These are phyloP conservation scores for Scolopax bukidnonensis DNA, from an alignment of 2,797 vertebrate genomes.

Conservation along the genomic window DNA sequence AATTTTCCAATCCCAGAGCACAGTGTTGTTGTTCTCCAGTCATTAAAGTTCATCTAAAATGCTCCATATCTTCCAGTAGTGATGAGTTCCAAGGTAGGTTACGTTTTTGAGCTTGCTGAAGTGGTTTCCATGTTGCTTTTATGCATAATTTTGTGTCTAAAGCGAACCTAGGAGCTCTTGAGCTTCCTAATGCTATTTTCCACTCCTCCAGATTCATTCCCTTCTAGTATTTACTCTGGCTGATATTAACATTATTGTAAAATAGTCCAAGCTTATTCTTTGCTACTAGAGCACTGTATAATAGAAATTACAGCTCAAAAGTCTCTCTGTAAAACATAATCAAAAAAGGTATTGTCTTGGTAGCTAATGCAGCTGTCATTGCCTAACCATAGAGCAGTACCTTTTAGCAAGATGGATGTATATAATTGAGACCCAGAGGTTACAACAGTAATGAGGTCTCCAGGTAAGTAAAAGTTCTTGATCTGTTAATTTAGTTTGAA, in stretches of 20 bases:
- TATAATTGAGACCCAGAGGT: neutral
- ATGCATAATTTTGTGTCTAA: neutral
- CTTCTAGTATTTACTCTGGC: neutral
- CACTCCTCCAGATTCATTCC: neutral
- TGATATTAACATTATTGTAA: neutral
- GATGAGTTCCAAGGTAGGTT: neutral
- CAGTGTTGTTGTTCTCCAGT: neutral
- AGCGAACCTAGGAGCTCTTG: neutral
- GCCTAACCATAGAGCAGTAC: neutral
- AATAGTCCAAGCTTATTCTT: neutral
- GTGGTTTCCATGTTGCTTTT: neutral
- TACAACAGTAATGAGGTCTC: neutral
- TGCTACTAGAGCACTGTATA: neutral
- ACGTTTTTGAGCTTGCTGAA: neutral
- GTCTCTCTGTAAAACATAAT: neutral
- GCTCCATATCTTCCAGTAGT: neutral
- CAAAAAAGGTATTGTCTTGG: neutral
- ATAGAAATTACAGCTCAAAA: neutral
- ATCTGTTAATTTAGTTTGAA: neutral
- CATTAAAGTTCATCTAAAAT: neutral
- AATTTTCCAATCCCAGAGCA: neutral
- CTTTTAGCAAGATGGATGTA: neutral
- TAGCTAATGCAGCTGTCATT: neutral
- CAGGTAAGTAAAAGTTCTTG: neutral
- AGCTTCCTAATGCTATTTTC: neutral